Base-by-base conservation (phyloP, 2,113 vertebrate species). In the Cnemophilus loriae region DNA sequence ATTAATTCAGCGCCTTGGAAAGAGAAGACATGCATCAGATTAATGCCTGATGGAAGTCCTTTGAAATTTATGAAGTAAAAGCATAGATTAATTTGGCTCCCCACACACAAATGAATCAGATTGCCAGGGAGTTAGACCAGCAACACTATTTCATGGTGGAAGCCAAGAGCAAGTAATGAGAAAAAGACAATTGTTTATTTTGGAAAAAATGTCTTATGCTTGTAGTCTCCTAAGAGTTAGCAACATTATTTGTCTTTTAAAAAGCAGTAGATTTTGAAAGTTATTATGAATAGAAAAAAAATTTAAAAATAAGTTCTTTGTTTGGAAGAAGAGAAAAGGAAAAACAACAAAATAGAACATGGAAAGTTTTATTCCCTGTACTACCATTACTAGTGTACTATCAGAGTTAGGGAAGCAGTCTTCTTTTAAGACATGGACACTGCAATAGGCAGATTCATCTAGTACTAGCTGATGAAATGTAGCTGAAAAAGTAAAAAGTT, bases 1-100 rank as follows among this genome's bases (percentile, higher is more conserved):
- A 95, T 90, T 2, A 90, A 84, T 84, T 64, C 26, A 50, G 22
- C 35, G 46, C 44, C 73, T 93, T 96, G 75, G 75, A 95, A 97
- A 97, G 16, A 90, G 44, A 70, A 93, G 70, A 69, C 6, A 41
- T 53, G n/a, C 35, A 55, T 39, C 42, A 67, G 39, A 88, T 70
- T 70, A 15, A 28, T 81, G 37, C 8, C 20, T 57, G 23, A 6
- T 49, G 17, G 10, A 89, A 83, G 10, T 73, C 19, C 6, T 88
- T 77, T 73, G 76, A 88, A 77, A 42, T 61, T 60, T 46, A 70
- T 53, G 28, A 90, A 86, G 57, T 53, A 83, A 90, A 76, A 79
- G 13, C 41, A 64, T 35, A 52, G 32, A 64, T 50, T 2, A 56
- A 65, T 75, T 94, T 82, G 56, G 12, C 26, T 37, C 39, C 32